Evolutionary conservation across 2,888 invertebrate species (phyloP).

Genomic region (Tinea semifulvella): DNA sequence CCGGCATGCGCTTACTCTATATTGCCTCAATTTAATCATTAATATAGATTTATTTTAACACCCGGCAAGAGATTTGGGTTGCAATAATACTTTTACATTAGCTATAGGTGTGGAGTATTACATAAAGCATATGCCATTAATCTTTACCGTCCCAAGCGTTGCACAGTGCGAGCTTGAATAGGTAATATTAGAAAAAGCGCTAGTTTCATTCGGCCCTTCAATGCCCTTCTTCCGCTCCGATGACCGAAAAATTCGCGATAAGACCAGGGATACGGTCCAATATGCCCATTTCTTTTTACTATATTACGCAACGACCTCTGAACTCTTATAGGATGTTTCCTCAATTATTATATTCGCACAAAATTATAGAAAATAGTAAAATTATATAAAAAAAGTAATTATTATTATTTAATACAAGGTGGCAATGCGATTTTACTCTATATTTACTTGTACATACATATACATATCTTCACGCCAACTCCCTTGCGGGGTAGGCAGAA

Average conservation of each 20-base stretch:
- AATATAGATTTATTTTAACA: no score
- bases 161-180: constrained; percentile 15
- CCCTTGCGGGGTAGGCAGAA: no score
- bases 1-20: no score
- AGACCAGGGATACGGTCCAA: constrained; percentile 33
- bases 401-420: no score
- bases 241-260: constrained; percentile 49
- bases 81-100: constrained; percentile 3
- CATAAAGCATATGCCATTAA: constrained; percentile 9
- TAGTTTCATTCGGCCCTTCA: constrained; percentile 31
- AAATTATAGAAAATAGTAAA: not conserved
- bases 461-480: no score
- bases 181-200: constrained; percentile 33
- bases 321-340: constrained; percentile 7
- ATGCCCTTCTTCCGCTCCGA: constrained; percentile 33
- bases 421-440: no score
- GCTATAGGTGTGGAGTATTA: constrained; percentile 1
- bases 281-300: constrained; percentile 12
- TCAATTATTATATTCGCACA: not conserved
- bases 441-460: no score
- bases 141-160: constrained; percentile 3
- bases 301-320: constrained; percentile 9
- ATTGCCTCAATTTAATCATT: no score
- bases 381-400: no score
- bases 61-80: no score